Base-by-base conservation (phyloP, 2,797 vertebrate genomes). In the Coccyzus lansbergi region DNA sequence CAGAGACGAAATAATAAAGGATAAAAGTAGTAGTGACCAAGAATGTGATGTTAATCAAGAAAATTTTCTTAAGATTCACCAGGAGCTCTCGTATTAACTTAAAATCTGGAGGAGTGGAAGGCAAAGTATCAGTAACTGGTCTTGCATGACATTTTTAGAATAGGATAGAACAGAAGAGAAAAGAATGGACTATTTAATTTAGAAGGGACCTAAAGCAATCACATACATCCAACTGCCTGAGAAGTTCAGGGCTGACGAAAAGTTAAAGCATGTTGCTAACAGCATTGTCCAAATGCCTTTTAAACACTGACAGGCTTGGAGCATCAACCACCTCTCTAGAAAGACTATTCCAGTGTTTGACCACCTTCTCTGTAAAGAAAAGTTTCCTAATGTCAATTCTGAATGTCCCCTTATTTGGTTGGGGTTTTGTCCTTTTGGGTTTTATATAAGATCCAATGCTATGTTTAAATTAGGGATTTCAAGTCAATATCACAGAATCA, bases 91-190 rank as follows among this genome's bases (percentile, higher is more conserved):
- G 53, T 21, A 74, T n/a, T 21, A 90, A 38, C 8, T 53, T 46
- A 46, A 78, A 69, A 87, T 33, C 22, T 12, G 7, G 24, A 52
- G 22, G 28, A 38, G 8, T 3, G 0, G 0, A 6, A 11, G 5
- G 1, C 16, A 75, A 77, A 83, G 21, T 4, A 6, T 62, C 34
- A 42, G 52, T n/a, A 83, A 36, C 6, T 72, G 24, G 62, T 12
- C 18, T 83, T 65, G 24, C 17, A 21, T 29, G 19, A 28, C 10
- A 19, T 60, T 67, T 33, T 20, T 20, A 34, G 48, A 42, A 12
- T 5, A 36, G 48, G 21, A 17, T 5, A 63, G 38, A 33, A 19
- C 3, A 42, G 46, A 29, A 17, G 4, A 34, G 25, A 34, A 36
- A 4, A 33, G 40, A 38, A 28, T 10, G 60, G 38, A 42, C 20